A percentile compares a stretch with the other conserved stretches of the same genome.
phyloP scores from a whole-genome alignment of 2,113 vertebrate species.

The Xiphophorus hellerii region DNA sequence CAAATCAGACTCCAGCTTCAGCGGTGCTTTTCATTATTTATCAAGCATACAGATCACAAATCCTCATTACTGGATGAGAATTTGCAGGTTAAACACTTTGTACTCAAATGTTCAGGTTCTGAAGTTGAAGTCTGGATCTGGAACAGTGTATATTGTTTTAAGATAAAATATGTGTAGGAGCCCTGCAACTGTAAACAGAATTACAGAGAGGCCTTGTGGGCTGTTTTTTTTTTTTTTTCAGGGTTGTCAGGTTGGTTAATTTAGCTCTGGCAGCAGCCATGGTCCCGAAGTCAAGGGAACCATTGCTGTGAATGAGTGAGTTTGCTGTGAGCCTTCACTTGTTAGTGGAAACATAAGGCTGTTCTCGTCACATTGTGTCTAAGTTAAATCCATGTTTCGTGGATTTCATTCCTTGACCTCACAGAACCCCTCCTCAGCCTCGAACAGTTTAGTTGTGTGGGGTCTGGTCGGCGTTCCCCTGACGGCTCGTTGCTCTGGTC shows the following conservation, averaged over 20 bases:
- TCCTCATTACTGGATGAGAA: too few relatives aligned
- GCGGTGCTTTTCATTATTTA: too few relatives aligned
- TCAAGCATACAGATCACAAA: too few relatives aligned
- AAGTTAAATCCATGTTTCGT: not conserved
- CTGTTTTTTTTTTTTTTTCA: constrained; percentile 49
- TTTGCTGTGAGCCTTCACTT: constrained; percentile 4
- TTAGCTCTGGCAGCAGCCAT: constrained; percentile 51
- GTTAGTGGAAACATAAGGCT: not conserved
- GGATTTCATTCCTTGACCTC: constrained; percentile 14
- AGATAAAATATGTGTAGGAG: not conserved
- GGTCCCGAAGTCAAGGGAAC: constrained; percentile 54
- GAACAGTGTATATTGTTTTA: not conserved
- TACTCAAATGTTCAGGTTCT: not conserved
- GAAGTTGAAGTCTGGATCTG: not conserved
- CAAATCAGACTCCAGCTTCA: too few relatives aligned
- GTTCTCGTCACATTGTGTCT: not conserved
- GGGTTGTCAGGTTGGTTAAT: constrained; percentile 42
- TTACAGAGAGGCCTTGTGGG: constrained; percentile 47
- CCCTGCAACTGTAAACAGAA: constrained; percentile 23
- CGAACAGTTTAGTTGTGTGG: not conserved
- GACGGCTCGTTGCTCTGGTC: not conserved
- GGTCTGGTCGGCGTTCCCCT: not conserved
- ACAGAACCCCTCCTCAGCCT: not conserved
- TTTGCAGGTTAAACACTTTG: not conserved
- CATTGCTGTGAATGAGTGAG: constrained; percentile 24